Percentiles rank a stretch among this genome's conserved stretches.
Conservation (phyloP, 1,140 invertebrate species). For the Dinothrombium tinctorium region DNA sequence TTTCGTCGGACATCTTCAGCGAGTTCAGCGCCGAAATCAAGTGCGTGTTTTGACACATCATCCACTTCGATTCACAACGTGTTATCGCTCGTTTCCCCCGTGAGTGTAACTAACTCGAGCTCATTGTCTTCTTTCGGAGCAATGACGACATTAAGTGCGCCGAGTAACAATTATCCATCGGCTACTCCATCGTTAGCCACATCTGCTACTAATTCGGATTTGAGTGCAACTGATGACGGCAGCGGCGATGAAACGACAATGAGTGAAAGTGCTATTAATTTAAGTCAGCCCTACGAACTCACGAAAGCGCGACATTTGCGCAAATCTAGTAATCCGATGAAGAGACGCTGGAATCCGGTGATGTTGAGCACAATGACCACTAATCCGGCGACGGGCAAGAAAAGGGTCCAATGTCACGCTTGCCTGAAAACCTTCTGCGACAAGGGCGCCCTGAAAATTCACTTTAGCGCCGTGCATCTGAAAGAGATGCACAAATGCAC, state of each 20-base stretch:
- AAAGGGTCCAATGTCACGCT: constrained; percentile 90
- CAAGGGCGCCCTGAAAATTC: constrained; percentile 96
- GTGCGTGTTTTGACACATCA: too few relatives aligned
- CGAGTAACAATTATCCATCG: too few relatives aligned
- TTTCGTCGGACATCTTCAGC: too few relatives aligned
- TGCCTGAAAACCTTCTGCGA: constrained; percentile 99
- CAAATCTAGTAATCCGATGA: constrained; percentile 62
- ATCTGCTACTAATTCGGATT: constrained; percentile 14
- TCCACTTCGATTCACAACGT: too few relatives aligned
- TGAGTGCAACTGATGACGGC: background rate
- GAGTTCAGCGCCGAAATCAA: too few relatives aligned
- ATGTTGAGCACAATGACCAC: constrained; percentile 69
- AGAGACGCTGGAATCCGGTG: constrained; percentile 70
- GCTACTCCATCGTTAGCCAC: too few relatives aligned
- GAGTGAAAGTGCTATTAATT: constrained; percentile 13
- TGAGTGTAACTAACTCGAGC: too few relatives aligned
- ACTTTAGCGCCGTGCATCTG: constrained; percentile 94
- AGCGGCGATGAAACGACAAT: constrained; percentile 1
- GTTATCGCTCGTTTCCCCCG: too few relatives aligned
- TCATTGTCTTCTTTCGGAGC: too few relatives aligned
- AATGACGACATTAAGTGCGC: too few relatives aligned
- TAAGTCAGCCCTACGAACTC: constrained; percentile 7
- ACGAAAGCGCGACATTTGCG: constrained; percentile 28
- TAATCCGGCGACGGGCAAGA: constrained; percentile 74
- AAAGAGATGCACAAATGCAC: constrained; percentile 99